Evolutionary conservation across 2,113 vertebrate genomes (phyloP), one percentile per base, ranked within the genome.

Genomic region (Aythya baeri): DNA sequence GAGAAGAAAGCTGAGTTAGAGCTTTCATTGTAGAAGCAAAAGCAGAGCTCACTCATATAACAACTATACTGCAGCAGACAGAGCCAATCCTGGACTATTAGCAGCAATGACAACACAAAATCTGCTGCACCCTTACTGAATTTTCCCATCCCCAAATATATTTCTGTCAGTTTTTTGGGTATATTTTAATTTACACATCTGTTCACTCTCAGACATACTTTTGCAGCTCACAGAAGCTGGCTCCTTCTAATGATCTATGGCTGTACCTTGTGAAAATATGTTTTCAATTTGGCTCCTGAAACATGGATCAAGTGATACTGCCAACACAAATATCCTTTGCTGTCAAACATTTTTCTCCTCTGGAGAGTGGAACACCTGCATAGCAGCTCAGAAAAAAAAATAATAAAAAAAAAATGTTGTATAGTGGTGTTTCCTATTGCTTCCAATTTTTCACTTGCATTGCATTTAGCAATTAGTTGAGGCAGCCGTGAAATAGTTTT

Each of bases 291-390:
- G 91, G 75, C 36, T 95, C 41, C 74, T 82, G 83, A 86, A 95
- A 89, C 75, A 79, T 31, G 88, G 92, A 94, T 84, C 80, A 86
- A 86, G 54, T 26, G 83, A 80, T 80, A 61, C 58, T 95, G 94
- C 74, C 94, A 95, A 50, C 58, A 90, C 14, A 93, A 93, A 91
- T 95, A 96, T 71, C 73, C 63, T 93, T 71, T 88, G 32, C 94
- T 94, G 87, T 94, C 94, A 89, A 95, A 70, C 46, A 87, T 77
- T 81, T 77, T 71, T 68, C 59, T 86, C 43, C 70, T 91, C 68
- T 68, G 41, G 67, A 93, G 86, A 77, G 38, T 17, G 17, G 36
- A 95, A 63, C 66, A 90, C 76, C 83, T 86, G 79, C 36, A 79
- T 8, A 77, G 22, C 43, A 61, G 43, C 32, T 65, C 20, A 67